These are phyloP conservation scores for Heptranchias perlo DNA, from an alignment of 2,113 vertebrate genomes.

Conservation along the genomic window DNA sequence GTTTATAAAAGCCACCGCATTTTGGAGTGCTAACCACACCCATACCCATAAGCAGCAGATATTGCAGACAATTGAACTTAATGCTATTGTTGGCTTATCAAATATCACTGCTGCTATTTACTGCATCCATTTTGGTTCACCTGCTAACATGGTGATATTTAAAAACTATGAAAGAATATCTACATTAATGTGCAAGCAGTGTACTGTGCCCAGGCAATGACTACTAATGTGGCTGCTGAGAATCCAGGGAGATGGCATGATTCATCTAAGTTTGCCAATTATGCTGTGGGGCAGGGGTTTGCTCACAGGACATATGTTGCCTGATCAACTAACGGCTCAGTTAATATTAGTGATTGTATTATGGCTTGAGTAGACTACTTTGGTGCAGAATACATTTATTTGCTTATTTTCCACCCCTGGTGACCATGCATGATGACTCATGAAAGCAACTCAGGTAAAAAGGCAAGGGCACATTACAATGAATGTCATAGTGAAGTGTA, in stretches of 20 bases:
- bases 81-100: neutral
- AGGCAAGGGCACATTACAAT: neutral
- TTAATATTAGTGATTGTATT: neutral
- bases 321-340: neutral
- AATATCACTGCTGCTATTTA: neutral
- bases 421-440: neutral
- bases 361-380: neutral
- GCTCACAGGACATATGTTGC: neutral
- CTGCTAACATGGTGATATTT: neutral
- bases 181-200: neutral
- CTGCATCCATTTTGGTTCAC: neutral
- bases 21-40: neutral
- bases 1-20: neutral
- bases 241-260: neutral
- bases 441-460: neutral
- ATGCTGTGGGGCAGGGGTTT: neutral
- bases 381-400: neutral
- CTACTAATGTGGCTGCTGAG: neutral
- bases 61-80: neutral
- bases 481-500: neutral
- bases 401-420: neutral
- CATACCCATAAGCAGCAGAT: neutral
- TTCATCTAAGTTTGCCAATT: neutral
- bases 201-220: neutral
- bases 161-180: neutral